These are phyloP conservation scores for Zygogramma bicolorata DNA, from an alignment of 2,888 invertebrate genomes.

Conservation along the genomic window DNA sequence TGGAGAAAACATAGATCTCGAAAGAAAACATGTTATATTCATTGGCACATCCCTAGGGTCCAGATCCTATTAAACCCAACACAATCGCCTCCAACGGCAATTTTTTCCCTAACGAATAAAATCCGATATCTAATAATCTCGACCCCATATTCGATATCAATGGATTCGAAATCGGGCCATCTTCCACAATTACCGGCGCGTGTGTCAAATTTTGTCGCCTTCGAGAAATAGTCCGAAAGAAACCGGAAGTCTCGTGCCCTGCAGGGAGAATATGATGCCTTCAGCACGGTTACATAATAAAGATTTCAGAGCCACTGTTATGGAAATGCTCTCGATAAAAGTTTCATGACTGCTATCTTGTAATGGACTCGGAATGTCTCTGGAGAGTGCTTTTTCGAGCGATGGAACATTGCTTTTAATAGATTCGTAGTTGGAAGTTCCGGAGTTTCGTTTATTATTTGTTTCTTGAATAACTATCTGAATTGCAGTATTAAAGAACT, in stretches of 20 bases:
- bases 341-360: constrained; percentile 13
- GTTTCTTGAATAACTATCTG: too few relatives aligned
- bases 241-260: constrained; percentile 12
- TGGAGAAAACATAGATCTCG: too few relatives aligned
- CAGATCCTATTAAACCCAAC: neutral
- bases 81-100: neutral
- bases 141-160: constrained; percentile 1
- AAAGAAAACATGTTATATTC: too few relatives aligned
- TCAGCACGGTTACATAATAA: constrained; percentile 9
- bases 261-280: constrained; percentile 17
- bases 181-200: constrained; percentile 12
- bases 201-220: constrained; percentile 16
- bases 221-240: neutral
- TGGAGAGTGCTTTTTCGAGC: neutral
- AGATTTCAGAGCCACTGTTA: constrained; percentile 11
- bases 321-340: constrained; percentile 20
- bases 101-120: neutral
- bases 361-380: constrained; percentile 7
- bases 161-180: neutral
- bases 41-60: neutral
- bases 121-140: neutral
- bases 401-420: too few relatives aligned
- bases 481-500: too few relatives aligned
- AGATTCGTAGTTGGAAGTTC: too few relatives aligned
- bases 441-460: too few relatives aligned